These are phyloP conservation scores for Drosophila jambulina DNA, from an alignment of 1,140 invertebrate species.

Conservation along the genomic window DNA sequence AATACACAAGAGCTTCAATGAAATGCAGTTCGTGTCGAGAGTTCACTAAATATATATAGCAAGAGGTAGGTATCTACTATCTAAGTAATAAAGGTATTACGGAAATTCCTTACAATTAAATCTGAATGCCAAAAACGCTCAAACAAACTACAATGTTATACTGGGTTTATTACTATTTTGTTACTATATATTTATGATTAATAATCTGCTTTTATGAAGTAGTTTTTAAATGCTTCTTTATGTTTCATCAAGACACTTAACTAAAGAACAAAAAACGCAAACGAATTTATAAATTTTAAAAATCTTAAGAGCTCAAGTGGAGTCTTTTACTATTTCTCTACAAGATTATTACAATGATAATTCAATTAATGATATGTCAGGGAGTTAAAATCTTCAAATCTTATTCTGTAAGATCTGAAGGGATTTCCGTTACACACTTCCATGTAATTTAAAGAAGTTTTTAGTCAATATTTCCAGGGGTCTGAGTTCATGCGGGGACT, in stretches of 20 bases:
- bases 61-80: conserved; percentile 1
- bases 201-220: background rate
- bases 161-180: background rate
- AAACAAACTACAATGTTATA: background rate
- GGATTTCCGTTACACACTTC: conserved; percentile 16
- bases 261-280: background rate
- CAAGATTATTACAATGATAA: background rate
- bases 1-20: conserved; percentile 27
- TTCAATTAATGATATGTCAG: background rate
- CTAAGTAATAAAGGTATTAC: conserved; percentile 4
- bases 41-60: background rate
- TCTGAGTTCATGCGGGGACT: conserved; percentile 21
- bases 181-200: background rate
- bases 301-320: background rate
- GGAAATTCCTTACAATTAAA: conserved; percentile 7
- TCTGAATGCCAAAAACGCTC: background rate
- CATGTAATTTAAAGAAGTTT: background rate
- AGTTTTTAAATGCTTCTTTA: background rate
- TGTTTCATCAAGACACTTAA: background rate
- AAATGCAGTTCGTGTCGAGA: background rate
- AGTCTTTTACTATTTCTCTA: background rate
- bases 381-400: background rate
- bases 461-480: background rate
- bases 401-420: background rate
- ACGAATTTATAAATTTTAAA: background rate